Evolutionary conservation across 2,888 invertebrate species (phyloP).

Genomic region (Seira sanloemensis): DNA sequence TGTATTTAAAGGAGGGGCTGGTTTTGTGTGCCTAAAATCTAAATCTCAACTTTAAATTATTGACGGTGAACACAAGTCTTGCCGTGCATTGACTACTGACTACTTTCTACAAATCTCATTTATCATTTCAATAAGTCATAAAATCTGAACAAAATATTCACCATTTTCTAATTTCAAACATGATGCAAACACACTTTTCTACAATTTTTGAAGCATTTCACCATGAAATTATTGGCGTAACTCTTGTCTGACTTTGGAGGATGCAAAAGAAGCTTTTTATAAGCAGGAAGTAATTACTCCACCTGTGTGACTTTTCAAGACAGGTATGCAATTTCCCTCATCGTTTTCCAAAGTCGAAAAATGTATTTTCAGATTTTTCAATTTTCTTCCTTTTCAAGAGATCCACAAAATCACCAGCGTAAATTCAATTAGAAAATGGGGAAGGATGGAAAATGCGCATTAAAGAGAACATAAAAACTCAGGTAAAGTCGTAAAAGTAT

Average conservation of each 20-base stretch:
- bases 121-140: neutral
- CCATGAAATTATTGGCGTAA: neutral
- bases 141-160: neutral
- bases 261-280: no score
- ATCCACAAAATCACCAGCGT: constrained; percentile 2
- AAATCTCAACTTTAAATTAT: neutral
- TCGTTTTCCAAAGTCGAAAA: neutral
- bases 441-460: no score
- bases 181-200: neutral
- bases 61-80: neutral
- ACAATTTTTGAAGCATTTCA: neutral
- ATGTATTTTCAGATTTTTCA: neutral
- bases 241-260: no score
- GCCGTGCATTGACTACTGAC: neutral
- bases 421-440: constrained; percentile 2
- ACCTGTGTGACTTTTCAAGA: no score
- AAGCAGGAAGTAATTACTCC: constrained; percentile 6
- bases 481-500: neutral
- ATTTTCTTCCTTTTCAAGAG: no score
- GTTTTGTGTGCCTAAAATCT: no score
- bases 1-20: neutral
- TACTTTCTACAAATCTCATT: neutral
- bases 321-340: no score
- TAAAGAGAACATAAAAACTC: neutral
- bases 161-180: neutral